These are phyloP conservation scores for Deilephila porcellus DNA, from an alignment of 2,888 invertebrate genomes.

Conservation along the genomic window DNA sequence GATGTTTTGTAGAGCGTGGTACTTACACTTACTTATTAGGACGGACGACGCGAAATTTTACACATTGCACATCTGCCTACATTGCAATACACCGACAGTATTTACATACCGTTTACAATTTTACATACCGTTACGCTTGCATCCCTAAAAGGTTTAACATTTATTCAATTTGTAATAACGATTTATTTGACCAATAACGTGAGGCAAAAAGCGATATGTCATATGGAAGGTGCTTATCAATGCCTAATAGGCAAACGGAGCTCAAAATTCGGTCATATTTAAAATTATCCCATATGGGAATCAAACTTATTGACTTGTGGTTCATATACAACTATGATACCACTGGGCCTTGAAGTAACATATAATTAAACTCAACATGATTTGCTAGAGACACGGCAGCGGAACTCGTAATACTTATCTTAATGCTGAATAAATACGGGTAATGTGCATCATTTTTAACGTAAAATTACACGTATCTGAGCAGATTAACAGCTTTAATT, in stretches of 20 bases:
- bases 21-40: conserved; percentile 1
- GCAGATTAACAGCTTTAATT: conserved; percentile 34
- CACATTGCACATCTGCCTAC: conserved; percentile 5
- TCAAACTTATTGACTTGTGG: too few species aligned
- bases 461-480: conserved; percentile 25
- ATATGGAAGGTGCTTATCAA: too few species aligned
- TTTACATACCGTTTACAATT: conserved; percentile 6
- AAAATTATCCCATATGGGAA: too few species aligned
- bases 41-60: not conserved
- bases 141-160: not conserved
- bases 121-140: conserved; percentile 6
- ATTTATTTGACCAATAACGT: not conserved
- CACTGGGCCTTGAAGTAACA: not conserved
- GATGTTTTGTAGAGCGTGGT: not conserved
- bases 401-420: not conserved
- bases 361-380: not conserved
- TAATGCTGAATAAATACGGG: conserved; percentile 6
- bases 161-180: not conserved
- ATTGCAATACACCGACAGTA: not conserved
- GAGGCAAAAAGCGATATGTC: too few species aligned
- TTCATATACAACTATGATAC: too few species aligned
- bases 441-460: conserved; percentile 7
- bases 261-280: too few species aligned
- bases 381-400: not conserved
- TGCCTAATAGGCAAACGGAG: too few species aligned